Conservation (phyloP, 2,888 invertebrate genomes). For the Cremastobaeus sp. region DNA sequence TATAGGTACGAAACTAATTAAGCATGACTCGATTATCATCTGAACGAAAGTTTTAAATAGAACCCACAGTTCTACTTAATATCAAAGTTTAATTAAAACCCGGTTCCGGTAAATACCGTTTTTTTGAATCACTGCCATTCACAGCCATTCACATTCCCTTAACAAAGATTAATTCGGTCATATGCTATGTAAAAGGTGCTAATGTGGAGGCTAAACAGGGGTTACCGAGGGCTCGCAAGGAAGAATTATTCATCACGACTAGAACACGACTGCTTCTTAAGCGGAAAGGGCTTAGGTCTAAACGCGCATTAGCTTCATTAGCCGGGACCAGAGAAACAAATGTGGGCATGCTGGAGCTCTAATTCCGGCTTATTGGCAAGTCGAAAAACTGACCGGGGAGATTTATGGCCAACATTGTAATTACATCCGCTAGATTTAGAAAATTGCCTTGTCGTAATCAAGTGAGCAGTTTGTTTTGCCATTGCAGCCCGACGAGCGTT, state of each 20-base stretch:
- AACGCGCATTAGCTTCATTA: conserved; percentile 15
- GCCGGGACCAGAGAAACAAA: not conserved
- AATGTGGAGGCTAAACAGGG: too few species aligned
- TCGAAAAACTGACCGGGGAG: not conserved
- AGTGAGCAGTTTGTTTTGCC: too few species aligned
- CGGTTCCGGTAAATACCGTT: too few species aligned
- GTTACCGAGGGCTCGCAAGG: conserved; percentile 21
- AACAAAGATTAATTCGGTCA: conserved; percentile 22
- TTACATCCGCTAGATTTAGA: conserved; percentile 1
- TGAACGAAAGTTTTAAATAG: conserved; percentile 1
- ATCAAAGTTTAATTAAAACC: conserved; percentile 4
- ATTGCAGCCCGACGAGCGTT: too few species aligned
- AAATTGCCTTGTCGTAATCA: too few species aligned
- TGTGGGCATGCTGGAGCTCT: conserved; percentile 6
- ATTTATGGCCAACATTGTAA: not conserved
- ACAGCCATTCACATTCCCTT: too few species aligned
- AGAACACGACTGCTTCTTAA: conserved; percentile 8
- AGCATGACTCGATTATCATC: conserved; percentile 12
- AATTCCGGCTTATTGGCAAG: not conserved
- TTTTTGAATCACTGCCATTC: too few species aligned
- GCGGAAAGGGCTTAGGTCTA: conserved; percentile 1
- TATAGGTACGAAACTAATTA: conserved; percentile 9
- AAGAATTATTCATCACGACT: conserved; percentile 17
- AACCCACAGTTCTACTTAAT: not conserved
- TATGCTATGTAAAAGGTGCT: too few species aligned